These are phyloP conservation scores for Urosaurus nigricauda DNA, from an alignment of 2,797 vertebrate species.

Conservation along the genomic window DNA sequence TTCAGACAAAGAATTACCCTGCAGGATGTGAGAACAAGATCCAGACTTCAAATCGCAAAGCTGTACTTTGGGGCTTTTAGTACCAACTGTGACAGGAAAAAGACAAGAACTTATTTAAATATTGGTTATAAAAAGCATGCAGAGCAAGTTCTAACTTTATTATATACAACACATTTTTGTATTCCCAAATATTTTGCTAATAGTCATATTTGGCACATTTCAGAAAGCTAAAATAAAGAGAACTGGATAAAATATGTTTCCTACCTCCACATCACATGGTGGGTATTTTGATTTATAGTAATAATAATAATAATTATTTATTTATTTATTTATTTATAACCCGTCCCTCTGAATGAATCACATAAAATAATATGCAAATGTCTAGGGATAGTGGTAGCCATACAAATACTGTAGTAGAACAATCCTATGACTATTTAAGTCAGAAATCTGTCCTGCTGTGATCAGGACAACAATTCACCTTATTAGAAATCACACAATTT, in stretches of 20 bases:
- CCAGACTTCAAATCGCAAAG: constrained; percentile 98
- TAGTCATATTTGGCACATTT: constrained; percentile 8
- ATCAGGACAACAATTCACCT: not conserved
- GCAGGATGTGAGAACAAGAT: constrained; percentile 93
- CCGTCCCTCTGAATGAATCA: too few species aligned
- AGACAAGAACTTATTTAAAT: constrained; percentile 47
- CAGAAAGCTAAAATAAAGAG: constrained; percentile 20
- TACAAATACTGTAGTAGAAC: not conserved
- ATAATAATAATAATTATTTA: too few species aligned
- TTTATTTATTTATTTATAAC: too few species aligned
- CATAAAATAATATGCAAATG: not conserved
- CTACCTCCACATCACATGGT: not conserved
- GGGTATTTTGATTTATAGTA: not conserved
- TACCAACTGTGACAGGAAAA: constrained; percentile 90
- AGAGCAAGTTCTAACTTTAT: not conserved
- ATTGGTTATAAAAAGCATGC: constrained; percentile 29
- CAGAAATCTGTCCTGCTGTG: not conserved
- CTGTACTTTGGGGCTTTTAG: constrained; percentile 94
- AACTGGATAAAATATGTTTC: fast-evolving
- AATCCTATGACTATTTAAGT: not conserved
- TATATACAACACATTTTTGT: constrained; percentile 16
- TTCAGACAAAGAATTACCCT: constrained; percentile 83
- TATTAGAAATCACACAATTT: too few species aligned
- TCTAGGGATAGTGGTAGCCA: not conserved
- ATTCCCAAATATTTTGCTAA: not conserved